Evolutionary conservation across 2,888 invertebrate species (phyloP).

Genomic region (Glaucopsyche alexis): DNA sequence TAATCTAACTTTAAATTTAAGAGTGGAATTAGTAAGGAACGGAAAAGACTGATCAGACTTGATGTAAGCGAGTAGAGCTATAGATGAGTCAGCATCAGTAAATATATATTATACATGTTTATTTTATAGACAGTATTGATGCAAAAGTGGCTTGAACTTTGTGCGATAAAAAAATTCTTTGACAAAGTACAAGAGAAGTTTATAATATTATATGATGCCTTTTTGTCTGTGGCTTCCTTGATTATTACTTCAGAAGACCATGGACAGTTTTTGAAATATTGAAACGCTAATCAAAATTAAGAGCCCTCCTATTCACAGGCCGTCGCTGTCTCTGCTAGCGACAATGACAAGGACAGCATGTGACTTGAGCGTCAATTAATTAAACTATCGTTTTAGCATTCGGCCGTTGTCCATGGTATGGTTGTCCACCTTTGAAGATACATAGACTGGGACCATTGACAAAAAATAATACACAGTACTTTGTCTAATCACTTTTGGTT

Average conservation of each 20-base stretch:
- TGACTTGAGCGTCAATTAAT: too few species aligned
- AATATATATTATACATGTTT: background rate
- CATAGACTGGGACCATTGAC: background rate
- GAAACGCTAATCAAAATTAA: too few species aligned
- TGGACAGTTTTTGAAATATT: too few species aligned
- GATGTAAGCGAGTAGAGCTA: slow-evolving; percentile 27
- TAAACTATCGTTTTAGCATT: too few species aligned
- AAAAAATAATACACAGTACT: background rate
- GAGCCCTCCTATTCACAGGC: too few species aligned
- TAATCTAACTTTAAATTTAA: slow-evolving; percentile 17
- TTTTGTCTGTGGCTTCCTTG: too few species aligned
- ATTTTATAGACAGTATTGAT: background rate
- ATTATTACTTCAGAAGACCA: too few species aligned
- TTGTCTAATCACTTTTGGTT: background rate
- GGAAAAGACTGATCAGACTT: slow-evolving; percentile 26
- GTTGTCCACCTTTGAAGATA: too few species aligned
- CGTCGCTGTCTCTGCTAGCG: too few species aligned
- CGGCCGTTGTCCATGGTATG: too few species aligned
- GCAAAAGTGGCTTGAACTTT: slow-evolving; percentile 3
- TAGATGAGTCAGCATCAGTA: slow-evolving; percentile 19
- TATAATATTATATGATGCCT: too few species aligned
- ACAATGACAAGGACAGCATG: too few species aligned
- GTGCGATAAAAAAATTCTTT: background rate
- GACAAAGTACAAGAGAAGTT: background rate
- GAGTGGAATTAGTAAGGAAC: slow-evolving; percentile 25